A percentile compares a stretch with the other conserved stretches of the same genome.
phyloP scores from a whole-genome alignment of 2,113 vertebrate genomes.

The Illadopsis cleaveri region DNA sequence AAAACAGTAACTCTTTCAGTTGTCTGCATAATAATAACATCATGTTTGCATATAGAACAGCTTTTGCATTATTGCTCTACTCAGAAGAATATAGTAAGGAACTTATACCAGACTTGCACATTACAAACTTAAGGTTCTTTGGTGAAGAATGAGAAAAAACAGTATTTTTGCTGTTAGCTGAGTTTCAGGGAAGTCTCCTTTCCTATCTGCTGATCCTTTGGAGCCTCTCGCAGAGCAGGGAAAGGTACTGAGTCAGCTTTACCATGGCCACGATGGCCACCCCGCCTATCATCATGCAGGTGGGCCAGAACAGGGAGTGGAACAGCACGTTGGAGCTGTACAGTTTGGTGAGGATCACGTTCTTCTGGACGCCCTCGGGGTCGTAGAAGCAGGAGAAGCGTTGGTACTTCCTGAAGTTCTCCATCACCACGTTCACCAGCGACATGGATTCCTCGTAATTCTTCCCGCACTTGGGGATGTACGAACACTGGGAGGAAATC shows the following conservation, averaged over 20 bases:
- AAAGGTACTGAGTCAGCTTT: constrained; percentile 95
- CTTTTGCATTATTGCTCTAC: constrained; percentile 85
- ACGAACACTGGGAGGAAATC: constrained; percentile 84
- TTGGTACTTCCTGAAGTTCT: constrained; percentile 86
- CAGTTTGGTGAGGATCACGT: constrained; percentile 86
- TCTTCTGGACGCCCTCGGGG: constrained; percentile 81
- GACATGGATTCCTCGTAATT: constrained; percentile 83
- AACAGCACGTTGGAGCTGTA: constrained; percentile 87
- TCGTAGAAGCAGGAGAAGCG: constrained; percentile 87
- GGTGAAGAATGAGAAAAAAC: constrained; percentile 84
- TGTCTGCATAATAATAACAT: constrained; percentile 74
- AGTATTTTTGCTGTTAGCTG: constrained; percentile 74
- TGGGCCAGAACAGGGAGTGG: constrained; percentile 92
- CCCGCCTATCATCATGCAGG: constrained; percentile 87
- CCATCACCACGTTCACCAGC: constrained; percentile 83
- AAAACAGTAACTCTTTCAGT: constrained; percentile 59
- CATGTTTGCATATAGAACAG: constrained; percentile 83
- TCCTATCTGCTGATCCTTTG: constrained; percentile 87
- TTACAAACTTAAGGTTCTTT: constrained; percentile 89
- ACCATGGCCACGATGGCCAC: constrained; percentile 89
- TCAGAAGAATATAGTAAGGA: constrained; percentile 77
- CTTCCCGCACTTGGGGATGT: constrained; percentile 89
- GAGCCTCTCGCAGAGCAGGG: constrained; percentile 87
- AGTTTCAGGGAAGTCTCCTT: constrained; percentile 4
- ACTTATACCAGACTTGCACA: constrained; percentile 80